phyloP scores from a whole-genome alignment of 2,113 vertebrate genomes.

The Plestiodon gilberti region DNA sequence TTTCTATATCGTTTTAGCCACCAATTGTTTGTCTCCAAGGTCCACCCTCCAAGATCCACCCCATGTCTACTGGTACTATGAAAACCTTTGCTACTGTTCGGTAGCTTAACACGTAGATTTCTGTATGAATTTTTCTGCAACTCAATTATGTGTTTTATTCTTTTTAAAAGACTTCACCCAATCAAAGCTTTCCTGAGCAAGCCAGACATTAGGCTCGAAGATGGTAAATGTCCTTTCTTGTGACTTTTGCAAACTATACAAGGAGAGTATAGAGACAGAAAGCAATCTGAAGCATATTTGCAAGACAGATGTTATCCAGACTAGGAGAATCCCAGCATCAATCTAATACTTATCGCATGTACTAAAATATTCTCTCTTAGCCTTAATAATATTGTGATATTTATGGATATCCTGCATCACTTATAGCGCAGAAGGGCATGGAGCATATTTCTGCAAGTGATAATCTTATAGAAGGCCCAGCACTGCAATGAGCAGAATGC shows the following conservation, averaged over 20 bases:
- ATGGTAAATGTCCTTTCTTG: slow-evolving; percentile 64
- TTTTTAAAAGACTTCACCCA: slow-evolving; percentile 56
- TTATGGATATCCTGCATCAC: slow-evolving; percentile 38
- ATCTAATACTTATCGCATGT: slow-evolving; percentile 67
- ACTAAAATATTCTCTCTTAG: slow-evolving; percentile 66
- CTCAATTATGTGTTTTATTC: slow-evolving; percentile 16
- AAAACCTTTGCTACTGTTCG: not conserved
- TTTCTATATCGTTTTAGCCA: no score
- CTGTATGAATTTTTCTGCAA: slow-evolving; percentile 33
- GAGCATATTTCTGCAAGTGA: slow-evolving; percentile 45
- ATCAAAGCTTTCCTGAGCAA: slow-evolving; percentile 50
- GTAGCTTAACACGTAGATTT: slow-evolving; percentile 45
- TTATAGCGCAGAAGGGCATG: slow-evolving; percentile 37
- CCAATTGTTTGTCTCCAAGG: not conserved
- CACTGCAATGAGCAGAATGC: slow-evolving; percentile 12
- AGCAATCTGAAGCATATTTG: slow-evolving; percentile 71
- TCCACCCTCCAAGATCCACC: not conserved
- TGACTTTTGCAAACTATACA: slow-evolving; percentile 66
- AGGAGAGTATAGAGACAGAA: slow-evolving; percentile 69
- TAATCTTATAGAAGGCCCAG: slow-evolving; percentile 34
- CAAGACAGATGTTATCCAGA: slow-evolving; percentile 73
- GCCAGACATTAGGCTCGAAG: slow-evolving; percentile 59
- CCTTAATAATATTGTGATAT: slow-evolving; percentile 42
- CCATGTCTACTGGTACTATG: no score
- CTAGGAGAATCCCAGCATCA: slow-evolving; percentile 67